Evolutionary conservation across 2,888 invertebrate genomes (phyloP).

Genomic region (Tortricodes alternella): DNA sequence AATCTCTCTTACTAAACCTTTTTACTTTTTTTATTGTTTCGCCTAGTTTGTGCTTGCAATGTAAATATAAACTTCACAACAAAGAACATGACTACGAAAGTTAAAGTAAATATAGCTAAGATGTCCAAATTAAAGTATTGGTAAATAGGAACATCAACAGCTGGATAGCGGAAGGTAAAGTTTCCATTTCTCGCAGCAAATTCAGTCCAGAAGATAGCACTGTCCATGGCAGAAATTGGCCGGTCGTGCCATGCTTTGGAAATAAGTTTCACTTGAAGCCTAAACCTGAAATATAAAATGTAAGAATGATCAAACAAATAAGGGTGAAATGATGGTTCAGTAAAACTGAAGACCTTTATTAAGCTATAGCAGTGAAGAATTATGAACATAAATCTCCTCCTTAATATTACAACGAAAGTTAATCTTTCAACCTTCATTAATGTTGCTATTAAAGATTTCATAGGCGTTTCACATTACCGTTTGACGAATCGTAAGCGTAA

Average conservation of each 20-base stretch:
- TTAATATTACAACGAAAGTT: too few relatives aligned
- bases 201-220: slow-evolving; percentile 85
- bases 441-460: too few relatives aligned
- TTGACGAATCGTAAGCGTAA: too few relatives aligned
- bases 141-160: slow-evolving; percentile 74
- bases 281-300: slow-evolving; percentile 54
- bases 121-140: slow-evolving; percentile 72
- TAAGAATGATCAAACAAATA: not conserved
- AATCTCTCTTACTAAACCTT: slow-evolving; percentile 9
- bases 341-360: too few relatives aligned
- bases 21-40: slow-evolving; percentile 6
- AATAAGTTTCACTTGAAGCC: slow-evolving; percentile 67
- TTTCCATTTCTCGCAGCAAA: slow-evolving; percentile 79
- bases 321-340: not conserved
- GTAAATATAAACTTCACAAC: slow-evolving; percentile 6
- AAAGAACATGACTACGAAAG: not conserved
- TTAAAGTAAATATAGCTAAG: slow-evolving; percentile 34
- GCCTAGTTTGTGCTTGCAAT: not conserved
- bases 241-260: slow-evolving; percentile 82
- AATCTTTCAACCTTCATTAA: too few relatives aligned
- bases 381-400: too few relatives aligned
- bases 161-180: slow-evolving; percentile 63
- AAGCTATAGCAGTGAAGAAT: too few relatives aligned
- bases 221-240: slow-evolving; percentile 81
- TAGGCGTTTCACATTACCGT: too few relatives aligned